Conservation (phyloP, 1,140 invertebrate species). For the Drosophila grimshawi region DNA sequence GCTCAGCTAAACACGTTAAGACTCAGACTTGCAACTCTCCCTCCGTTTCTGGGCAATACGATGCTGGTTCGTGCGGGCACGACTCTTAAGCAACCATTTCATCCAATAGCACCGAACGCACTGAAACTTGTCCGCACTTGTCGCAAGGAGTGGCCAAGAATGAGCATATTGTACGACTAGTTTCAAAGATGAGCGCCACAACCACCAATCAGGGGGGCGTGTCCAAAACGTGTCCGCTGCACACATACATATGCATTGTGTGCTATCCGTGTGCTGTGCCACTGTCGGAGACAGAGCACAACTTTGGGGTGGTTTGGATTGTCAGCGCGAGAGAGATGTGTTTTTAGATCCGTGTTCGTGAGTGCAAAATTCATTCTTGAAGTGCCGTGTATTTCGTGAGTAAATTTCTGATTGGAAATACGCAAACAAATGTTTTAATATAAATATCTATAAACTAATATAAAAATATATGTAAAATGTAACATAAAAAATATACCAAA, state of each 20-base stretch:
- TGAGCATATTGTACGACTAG: constrained; percentile 23
- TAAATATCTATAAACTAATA: not conserved
- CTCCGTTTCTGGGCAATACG: constrained; percentile 41
- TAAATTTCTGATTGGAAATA: not conserved
- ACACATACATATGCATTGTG: not conserved
- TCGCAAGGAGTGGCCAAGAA: constrained; percentile 67
- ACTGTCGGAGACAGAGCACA: constrained; percentile 3
- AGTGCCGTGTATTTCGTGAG: not conserved
- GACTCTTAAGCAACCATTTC: constrained; percentile 73
- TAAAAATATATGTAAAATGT: not conserved
- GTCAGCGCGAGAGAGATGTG: constrained; percentile 21
- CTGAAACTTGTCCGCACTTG: constrained; percentile 65
- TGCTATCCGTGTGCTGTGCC: constrained; percentile 1
- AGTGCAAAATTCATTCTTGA: not conserved
- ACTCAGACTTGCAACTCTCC: constrained; percentile 48
- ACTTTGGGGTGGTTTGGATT: constrained; percentile 28
- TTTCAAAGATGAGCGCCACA: constrained; percentile 48
- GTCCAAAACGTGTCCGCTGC: constrained; percentile 1
- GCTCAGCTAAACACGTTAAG: constrained; percentile 2
- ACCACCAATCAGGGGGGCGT: constrained; percentile 44
- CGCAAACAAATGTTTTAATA: not conserved
- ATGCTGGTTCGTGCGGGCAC: constrained; percentile 68
- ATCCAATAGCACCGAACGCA: constrained; percentile 83
- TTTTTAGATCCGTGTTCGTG: constrained; percentile 20
- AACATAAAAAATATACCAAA: not conserved